Percentiles rank a stretch among this genome's conserved stretches.
Conservation (phyloP, 2,888 invertebrate species). For the Diaprepes abbreviatus region DNA sequence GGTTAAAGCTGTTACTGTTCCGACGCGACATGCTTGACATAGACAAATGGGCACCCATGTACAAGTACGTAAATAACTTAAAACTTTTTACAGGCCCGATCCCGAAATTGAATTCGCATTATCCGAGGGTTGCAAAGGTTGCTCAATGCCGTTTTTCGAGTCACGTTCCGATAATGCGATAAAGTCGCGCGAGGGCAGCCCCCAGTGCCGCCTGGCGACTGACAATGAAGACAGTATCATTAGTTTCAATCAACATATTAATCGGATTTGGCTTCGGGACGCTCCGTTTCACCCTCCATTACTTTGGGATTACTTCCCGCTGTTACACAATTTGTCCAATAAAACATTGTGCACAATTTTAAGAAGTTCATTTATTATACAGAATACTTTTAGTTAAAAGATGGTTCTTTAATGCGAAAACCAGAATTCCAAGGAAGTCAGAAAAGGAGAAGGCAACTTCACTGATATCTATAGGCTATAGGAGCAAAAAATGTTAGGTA, state of each 20-base stretch:
- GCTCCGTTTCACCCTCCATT: slow-evolving; percentile 62
- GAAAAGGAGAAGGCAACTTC: no score
- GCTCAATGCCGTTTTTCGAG: slow-evolving; percentile 57
- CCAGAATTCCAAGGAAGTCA: no score
- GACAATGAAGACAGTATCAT: slow-evolving; percentile 65
- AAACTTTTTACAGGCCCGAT: slow-evolving; percentile 54
- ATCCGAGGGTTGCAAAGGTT: slow-evolving; percentile 47
- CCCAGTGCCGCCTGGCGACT: slow-evolving; percentile 58
- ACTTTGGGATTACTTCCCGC: slow-evolving; percentile 46
- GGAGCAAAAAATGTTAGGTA: no score
- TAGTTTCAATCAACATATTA: slow-evolving; percentile 67
- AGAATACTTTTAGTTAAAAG: neutral
- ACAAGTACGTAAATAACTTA: slow-evolving; percentile 56
- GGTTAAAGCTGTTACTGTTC: slow-evolving; percentile 41
- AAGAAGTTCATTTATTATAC: slow-evolving; percentile 8
- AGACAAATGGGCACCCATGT: slow-evolving; percentile 48
- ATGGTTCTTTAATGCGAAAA: no score
- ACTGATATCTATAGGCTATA: no score
- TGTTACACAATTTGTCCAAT: slow-evolving; percentile 35
- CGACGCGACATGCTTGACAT: slow-evolving; percentile 44
- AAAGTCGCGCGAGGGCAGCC: slow-evolving; percentile 60
- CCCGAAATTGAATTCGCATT: slow-evolving; percentile 57
- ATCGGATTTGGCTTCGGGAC: slow-evolving; percentile 61
- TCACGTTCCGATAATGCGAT: slow-evolving; percentile 65
- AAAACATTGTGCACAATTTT: slow-evolving; percentile 17